Conservation (phyloP, 2,113 vertebrate species). For the Vireo altiloquus region DNA sequence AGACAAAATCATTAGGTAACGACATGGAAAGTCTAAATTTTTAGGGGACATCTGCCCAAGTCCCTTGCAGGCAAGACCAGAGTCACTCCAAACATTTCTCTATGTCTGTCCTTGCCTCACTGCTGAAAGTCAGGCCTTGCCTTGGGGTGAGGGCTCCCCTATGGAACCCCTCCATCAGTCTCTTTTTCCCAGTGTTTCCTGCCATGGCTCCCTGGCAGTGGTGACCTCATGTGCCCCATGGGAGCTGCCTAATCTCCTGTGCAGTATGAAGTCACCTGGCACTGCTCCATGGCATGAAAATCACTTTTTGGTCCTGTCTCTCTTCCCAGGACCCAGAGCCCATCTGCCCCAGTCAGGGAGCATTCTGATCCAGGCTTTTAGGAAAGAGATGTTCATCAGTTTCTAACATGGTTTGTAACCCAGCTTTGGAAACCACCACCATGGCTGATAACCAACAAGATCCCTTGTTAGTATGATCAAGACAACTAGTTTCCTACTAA, state of each 20-base stretch:
- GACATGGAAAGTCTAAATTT: not conserved
- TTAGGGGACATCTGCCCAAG: too few relatives aligned
- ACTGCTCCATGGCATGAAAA: not conserved
- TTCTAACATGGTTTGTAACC: not conserved
- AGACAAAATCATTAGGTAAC: not conserved
- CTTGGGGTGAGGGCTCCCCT: fast-evolving
- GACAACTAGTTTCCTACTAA: not conserved
- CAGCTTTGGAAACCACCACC: not conserved
- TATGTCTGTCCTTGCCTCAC: not conserved
- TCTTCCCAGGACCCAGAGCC: not conserved
- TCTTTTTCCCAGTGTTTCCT: not conserved
- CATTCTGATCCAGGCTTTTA: not conserved
- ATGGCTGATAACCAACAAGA: not conserved
- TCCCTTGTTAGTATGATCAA: not conserved
- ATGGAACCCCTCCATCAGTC: not conserved
- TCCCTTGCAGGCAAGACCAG: not conserved
- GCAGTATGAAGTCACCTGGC: not conserved
- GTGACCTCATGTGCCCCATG: fast-evolving
- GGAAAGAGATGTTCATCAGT: not conserved
- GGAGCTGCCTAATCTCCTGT: not conserved
- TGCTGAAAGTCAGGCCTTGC: not conserved
- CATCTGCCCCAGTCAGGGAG: not conserved
- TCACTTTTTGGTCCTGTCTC: not conserved
- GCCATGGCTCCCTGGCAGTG: fast-evolving
- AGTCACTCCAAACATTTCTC: not conserved